phyloP scores from a whole-genome alignment of 2,113 vertebrate species.

The Crypturellus undulatus region DNA sequence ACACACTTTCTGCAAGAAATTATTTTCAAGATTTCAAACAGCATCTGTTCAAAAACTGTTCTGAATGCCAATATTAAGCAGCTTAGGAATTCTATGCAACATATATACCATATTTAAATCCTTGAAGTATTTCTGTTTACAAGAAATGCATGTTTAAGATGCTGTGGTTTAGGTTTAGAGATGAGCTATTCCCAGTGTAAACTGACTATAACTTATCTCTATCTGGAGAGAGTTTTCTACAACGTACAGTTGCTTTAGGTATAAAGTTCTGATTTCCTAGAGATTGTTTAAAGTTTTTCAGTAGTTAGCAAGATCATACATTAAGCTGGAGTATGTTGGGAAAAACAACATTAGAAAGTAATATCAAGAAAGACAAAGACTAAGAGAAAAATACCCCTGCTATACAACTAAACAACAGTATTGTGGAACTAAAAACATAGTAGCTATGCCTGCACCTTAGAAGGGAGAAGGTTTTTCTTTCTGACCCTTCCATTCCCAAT shows the following conservation, averaged over 20 bases:
- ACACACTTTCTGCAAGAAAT: conserved; percentile 24
- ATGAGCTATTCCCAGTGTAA: neutral
- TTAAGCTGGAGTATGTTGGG: neutral
- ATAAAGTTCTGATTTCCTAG: neutral
- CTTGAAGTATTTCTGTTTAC: conserved; percentile 18
- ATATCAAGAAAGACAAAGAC: neutral
- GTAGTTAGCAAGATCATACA: neutral
- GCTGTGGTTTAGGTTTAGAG: neutral
- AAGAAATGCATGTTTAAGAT: conserved; percentile 24
- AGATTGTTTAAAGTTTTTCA: neutral
- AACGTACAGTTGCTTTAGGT: neutral
- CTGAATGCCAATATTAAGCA: conserved; percentile 18
- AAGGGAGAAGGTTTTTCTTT: neutral
- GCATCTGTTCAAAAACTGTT: conserved; percentile 44
- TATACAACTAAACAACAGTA: neutral
- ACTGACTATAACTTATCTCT: neutral
- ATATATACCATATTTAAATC: conserved; percentile 19
- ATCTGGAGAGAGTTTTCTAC: neutral
- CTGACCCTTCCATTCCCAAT: neutral
- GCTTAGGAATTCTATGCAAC: conserved; percentile 21
- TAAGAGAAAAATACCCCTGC: neutral
- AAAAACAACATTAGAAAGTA: neutral
- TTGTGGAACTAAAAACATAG: neutral
- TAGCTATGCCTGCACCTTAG: neutral
- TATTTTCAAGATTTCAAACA: conserved; percentile 39